Conservation (phyloP, 2,797 vertebrate genomes). For the Chelon auratus region DNA sequence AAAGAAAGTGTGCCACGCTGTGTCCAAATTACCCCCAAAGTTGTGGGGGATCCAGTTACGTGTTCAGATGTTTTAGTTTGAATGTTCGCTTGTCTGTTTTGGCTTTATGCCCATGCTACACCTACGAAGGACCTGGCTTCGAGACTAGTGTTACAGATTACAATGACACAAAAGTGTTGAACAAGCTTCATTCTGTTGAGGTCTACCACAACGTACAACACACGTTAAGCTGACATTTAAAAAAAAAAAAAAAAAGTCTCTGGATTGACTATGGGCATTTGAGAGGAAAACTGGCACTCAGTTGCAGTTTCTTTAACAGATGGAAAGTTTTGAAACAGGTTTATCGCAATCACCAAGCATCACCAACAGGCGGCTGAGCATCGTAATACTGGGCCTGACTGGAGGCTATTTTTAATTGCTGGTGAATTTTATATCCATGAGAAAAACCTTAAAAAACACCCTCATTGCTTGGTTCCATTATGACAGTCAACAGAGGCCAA, state of each 20-base stretch:
- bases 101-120: slow-evolving; percentile 68
- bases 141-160: slow-evolving; percentile 61
- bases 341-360: neutral
- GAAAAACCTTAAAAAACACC: too few relatives aligned
- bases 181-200: slow-evolving; percentile 39
- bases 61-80: slow-evolving; percentile 85
- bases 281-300: slow-evolving; percentile 1
- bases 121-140: slow-evolving; percentile 58
- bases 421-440: neutral
- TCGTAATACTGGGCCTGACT: neutral
- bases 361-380: neutral
- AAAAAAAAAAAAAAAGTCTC: neutral
- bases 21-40: slow-evolving; percentile 83
- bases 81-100: slow-evolving; percentile 78
- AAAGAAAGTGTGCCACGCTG: slow-evolving; percentile 81
- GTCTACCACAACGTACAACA: slow-evolving; percentile 17
- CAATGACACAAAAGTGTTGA: slow-evolving; percentile 50
- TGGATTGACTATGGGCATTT: neutral
- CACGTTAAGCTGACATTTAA: slow-evolving; percentile 8
- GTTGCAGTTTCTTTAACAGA: slow-evolving; percentile 6
- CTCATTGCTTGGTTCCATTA: neutral
- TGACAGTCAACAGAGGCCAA: too few relatives aligned
- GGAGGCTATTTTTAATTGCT: neutral
- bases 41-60: slow-evolving; percentile 80
- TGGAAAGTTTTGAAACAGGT: slow-evolving; percentile 5